phyloP scores from a whole-genome alignment of 2,888 invertebrate genomes.

The Apamea sordens region DNA sequence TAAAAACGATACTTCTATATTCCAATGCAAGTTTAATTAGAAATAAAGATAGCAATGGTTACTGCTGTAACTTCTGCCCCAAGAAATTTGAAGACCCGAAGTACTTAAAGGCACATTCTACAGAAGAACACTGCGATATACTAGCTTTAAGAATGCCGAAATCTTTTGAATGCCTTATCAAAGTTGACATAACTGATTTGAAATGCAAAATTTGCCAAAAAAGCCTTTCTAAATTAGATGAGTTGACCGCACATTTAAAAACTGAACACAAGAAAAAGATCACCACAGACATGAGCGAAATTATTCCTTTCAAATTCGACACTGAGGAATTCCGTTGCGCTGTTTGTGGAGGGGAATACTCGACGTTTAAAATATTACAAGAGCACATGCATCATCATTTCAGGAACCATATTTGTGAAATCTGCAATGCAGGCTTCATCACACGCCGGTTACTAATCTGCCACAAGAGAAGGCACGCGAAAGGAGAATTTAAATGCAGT shows the following conservation, averaged over 20 bases:
- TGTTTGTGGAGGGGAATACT: conserved; percentile 65
- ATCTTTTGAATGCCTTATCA: conserved; percentile 65
- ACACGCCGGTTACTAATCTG: conserved; percentile 60
- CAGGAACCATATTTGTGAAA: conserved; percentile 70
- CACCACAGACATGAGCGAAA: conserved; percentile 59
- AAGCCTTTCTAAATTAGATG: conserved; percentile 38
- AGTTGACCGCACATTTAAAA: conserved; percentile 55
- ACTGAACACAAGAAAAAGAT: conserved; percentile 50
- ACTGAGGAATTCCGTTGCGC: conserved; percentile 56
- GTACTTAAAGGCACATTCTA: conserved; percentile 70
- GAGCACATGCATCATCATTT: conserved; percentile 74
- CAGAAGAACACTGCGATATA: conserved; percentile 67
- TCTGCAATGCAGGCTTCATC: conserved; percentile 70
- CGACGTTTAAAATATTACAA: conserved; percentile 68
- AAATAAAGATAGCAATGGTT: conserved; percentile 64
- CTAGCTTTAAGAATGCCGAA: conserved; percentile 62
- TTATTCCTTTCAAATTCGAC: conserved; percentile 72
- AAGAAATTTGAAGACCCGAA: conserved; percentile 65
- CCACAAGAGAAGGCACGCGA: conserved; percentile 65
- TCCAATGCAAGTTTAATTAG: conserved; percentile 71
- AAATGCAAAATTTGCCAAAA: conserved; percentile 69
- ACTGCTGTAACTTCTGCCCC: conserved; percentile 71
- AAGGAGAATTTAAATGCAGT: conserved; percentile 80
- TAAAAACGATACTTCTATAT: conserved; percentile 65
- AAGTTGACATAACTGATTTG: conserved; percentile 73